Percentiles rank a stretch among this genome's conserved stretches.
These are phyloP conservation scores for Heteromurus nitidus DNA, from an alignment of 2,888 invertebrate species.

Conservation along the genomic window DNA sequence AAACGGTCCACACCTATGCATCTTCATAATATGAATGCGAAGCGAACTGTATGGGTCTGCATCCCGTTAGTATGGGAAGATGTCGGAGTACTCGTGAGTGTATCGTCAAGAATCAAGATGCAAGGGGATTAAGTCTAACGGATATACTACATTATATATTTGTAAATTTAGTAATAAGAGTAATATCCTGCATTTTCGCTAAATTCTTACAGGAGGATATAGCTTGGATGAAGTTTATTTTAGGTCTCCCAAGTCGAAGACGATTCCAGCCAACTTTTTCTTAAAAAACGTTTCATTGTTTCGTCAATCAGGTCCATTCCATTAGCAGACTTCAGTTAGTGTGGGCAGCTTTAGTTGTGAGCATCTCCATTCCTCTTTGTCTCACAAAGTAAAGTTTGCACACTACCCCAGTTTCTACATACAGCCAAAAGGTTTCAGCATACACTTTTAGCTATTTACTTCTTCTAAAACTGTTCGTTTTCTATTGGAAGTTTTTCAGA, in stretches of 20 bases:
- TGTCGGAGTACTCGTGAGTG: neutral
- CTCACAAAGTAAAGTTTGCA: constrained; percentile 56
- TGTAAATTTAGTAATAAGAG: constrained; percentile 36
- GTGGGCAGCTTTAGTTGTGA: constrained; percentile 63
- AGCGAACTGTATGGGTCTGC: constrained; percentile 13
- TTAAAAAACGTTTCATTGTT: constrained; percentile 66
- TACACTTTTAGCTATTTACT: neutral
- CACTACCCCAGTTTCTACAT: constrained; percentile 47
- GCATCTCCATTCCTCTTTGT: constrained; percentile 45
- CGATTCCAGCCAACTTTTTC: constrained; percentile 54
- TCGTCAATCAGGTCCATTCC: constrained; percentile 59
- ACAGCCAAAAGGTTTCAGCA: constrained; percentile 7
- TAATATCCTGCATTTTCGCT: constrained; percentile 33
- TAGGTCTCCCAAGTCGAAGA: constrained; percentile 67
- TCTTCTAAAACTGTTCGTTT: neutral
- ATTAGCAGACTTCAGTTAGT: constrained; percentile 61
- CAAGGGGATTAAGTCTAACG: constrained; percentile 46
- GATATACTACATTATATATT: constrained; percentile 26
- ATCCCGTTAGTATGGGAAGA: neutral
- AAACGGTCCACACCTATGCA: constrained; percentile 18
- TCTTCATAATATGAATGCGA: neutral
- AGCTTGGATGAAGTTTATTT: constrained; percentile 64
- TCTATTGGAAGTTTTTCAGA: neutral
- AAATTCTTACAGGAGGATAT: constrained; percentile 47
- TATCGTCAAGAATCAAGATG: constrained; percentile 11